phyloP scores from a whole-genome alignment of 2,113 vertebrate genomes.

The Mugil cephalus region DNA sequence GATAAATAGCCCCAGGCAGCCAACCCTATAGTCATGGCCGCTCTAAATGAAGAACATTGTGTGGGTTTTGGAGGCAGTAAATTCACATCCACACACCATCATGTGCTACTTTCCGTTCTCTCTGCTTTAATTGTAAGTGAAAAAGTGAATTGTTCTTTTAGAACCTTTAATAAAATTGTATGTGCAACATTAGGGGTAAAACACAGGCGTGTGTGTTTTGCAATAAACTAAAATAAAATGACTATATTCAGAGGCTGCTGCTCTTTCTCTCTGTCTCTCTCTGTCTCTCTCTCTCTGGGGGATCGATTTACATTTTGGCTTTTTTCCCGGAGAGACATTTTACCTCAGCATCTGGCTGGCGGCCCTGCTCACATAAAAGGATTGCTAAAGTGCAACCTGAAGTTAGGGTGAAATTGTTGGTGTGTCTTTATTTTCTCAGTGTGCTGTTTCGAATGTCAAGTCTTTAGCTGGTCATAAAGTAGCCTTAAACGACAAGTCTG shows the following conservation, averaged over 20 bases:
- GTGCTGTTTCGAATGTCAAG: too few relatives aligned
- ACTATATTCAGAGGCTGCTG: too few relatives aligned
- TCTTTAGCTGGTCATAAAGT: too few relatives aligned
- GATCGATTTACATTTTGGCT: not conserved
- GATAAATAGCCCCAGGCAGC: slow-evolving; percentile 32
- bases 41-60: slow-evolving; percentile 16
- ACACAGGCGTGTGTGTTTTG: not conserved
- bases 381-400: not conserved
- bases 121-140: not conserved
- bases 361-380: not conserved
- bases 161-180: not conserved
- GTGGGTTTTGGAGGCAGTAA: not conserved
- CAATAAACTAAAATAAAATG: too few relatives aligned
- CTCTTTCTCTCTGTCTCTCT: too few relatives aligned
- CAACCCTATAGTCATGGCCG: not conserved
- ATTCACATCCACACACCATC: not conserved
- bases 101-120: not conserved
- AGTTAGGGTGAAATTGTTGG: slow-evolving; percentile 7
- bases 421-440: not conserved
- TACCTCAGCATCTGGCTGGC: slow-evolving; percentile 6
- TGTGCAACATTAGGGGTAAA: too few relatives aligned
- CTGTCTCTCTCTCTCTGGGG: slow-evolving; percentile 1
- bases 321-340: slow-evolving; percentile 1
- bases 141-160: not conserved
- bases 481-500: too few relatives aligned